Evolutionary conservation across 2,113 vertebrate species (phyloP), one percentile per base, ranked within the genome.

Genomic region (Trichechus manatus): DNA sequence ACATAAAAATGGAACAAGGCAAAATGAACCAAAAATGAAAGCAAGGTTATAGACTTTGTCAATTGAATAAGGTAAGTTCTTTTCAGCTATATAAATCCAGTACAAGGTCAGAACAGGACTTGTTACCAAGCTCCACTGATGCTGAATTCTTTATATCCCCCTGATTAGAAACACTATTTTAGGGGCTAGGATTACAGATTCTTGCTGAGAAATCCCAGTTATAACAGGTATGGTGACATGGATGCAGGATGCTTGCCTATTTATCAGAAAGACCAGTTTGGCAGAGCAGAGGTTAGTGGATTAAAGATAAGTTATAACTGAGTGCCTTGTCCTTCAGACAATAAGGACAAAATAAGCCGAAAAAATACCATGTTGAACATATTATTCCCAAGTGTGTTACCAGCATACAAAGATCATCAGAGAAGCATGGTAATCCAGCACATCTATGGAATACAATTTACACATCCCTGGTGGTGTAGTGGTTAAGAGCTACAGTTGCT

Each of bases 1-100:
- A 84, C 23, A 70, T 59, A 80, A 91, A 95, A 82, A 80, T 9
- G 42, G 77, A 77, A 13, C 91, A 66, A 86, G 36, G 72, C 19
- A 91, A 91, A 93, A 90, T 50, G 53, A 95, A 56, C 84, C 56
- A 5, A 78, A 82, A 88, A 47, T 31, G 27, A 80, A 20, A 50
- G 11, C 19, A 64, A 75, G 59, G 70, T 31, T 64, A 7, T 3
- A 59, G 36, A 17, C 10, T 77, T 79, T 3, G n/a, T 42, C 33
- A 61, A 20, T 0, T 61, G 50, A 96, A n/a, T 22, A 81, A 75
- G 27, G 19, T 6, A 84, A 36, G 27, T 42, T 44, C 4, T 50
- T 59, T 59, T 39, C 68, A 61, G 61, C 53, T 79, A 33, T 61
- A 11, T 0, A 70, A 83, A 56, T 87, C 92, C 77, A 91, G 74